These are phyloP conservation scores for Campaea margaritaria DNA, from an alignment of 2,888 invertebrate genomes.

Conservation along the genomic window DNA sequence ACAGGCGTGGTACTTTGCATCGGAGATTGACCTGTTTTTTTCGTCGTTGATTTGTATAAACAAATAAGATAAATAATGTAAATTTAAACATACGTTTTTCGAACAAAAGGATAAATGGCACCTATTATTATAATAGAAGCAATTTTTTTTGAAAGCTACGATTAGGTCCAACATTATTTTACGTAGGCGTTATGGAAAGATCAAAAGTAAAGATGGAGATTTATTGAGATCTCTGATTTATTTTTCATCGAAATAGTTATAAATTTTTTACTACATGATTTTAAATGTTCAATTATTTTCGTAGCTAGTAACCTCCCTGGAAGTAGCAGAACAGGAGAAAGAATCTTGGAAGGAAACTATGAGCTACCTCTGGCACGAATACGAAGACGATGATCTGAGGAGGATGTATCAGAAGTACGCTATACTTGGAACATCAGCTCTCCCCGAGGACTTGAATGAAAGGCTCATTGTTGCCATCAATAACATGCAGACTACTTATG, in stretches of 20 bases:
- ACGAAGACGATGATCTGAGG: constrained; percentile 87
- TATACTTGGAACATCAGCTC: constrained; percentile 89
- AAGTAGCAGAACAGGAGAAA: constrained; percentile 84
- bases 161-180: no score
- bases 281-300: constrained; percentile 5
- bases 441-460: constrained; percentile 88
- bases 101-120: no score
- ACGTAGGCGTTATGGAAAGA: neutral
- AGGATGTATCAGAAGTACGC: constrained; percentile 91
- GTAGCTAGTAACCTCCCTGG: constrained; percentile 67
- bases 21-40: no score
- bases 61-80: no score
- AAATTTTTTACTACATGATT: no score
- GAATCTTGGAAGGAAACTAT: constrained; percentile 88
- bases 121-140: no score
- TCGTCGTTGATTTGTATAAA: no score
- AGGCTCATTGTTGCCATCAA: constrained; percentile 86
- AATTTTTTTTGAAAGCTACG: no score
- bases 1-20: no score
- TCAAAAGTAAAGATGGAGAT: neutral
- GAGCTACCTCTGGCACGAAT: constrained; percentile 89
- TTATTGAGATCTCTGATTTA: no score
- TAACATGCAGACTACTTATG: constrained; percentile 90
- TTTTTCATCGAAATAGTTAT: no score
- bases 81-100: no score